phyloP scores from a whole-genome alignment of 2,888 invertebrate genomes.

The Litoditis marina region DNA sequence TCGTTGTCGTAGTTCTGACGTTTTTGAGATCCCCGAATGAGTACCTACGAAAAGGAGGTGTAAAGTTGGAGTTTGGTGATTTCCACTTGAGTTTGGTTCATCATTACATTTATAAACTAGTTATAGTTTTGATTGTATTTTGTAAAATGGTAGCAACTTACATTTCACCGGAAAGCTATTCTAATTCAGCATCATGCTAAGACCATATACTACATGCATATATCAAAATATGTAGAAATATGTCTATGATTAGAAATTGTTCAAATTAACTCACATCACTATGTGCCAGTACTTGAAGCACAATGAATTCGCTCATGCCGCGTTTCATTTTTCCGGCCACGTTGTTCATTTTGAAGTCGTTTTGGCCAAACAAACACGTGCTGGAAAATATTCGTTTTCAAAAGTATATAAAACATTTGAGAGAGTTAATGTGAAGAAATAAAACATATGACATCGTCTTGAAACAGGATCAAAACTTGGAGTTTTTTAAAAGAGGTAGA shows the following conservation, averaged over 20 bases:
- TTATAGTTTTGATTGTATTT: too few species aligned
- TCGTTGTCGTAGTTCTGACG: constrained; percentile 16
- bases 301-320: constrained; percentile 30
- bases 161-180: not conserved
- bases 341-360: too few species aligned
- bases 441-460: too few species aligned
- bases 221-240: not conserved
- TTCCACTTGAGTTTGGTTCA: too few species aligned
- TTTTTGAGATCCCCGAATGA: constrained; percentile 12
- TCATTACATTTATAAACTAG: too few species aligned
- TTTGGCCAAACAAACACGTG: too few species aligned
- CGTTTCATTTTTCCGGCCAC: constrained; percentile 12
- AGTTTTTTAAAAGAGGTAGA: too few species aligned
- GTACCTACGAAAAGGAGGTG: not conserved
- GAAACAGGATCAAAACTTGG: too few species aligned
- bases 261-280: constrained; percentile 19
- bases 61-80: not conserved
- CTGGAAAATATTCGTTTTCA: too few species aligned
- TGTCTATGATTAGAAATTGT: not conserved
- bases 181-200: not conserved
- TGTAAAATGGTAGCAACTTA: too few species aligned
- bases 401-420: too few species aligned
- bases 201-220: not conserved
- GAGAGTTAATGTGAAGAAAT: too few species aligned
- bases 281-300: constrained; percentile 27